Conservation (phyloP, 2,888 invertebrate genomes). For the Malthinus seriepunctatus region DNA sequence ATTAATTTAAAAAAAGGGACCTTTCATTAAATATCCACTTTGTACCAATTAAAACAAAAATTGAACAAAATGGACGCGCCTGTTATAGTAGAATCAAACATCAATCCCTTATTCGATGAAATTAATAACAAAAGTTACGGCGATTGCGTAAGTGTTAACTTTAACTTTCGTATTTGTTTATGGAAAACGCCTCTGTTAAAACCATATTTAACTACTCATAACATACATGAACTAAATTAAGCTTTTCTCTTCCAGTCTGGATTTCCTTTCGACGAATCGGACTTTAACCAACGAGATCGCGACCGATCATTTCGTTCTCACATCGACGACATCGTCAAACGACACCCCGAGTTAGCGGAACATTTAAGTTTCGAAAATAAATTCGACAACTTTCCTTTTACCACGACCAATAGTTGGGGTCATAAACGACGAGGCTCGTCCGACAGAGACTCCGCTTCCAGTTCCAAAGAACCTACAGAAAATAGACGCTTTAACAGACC, state of each 20-base stretch:
- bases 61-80: slow-evolving; percentile 12
- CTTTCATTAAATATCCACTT: neutral
- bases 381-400: slow-evolving; percentile 42
- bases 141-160: neutral
- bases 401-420: slow-evolving; percentile 52
- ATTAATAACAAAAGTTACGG: slow-evolving; percentile 2
- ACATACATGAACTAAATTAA: neutral
- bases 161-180: neutral
- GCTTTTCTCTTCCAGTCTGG: slow-evolving; percentile 57
- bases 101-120: slow-evolving; percentile 1
- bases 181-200: neutral
- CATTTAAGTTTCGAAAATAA: slow-evolving; percentile 56
- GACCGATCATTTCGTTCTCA: slow-evolving; percentile 56
- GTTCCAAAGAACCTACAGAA: slow-evolving; percentile 52
- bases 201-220: neutral
- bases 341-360: slow-evolving; percentile 77
- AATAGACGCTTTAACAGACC: slow-evolving; percentile 55
- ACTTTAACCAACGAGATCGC: slow-evolving; percentile 35
- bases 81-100: slow-evolving; percentile 10
- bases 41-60: slow-evolving; percentile 1
- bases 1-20: too few species aligned
- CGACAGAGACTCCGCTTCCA: slow-evolving; percentile 56
- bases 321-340: slow-evolving; percentile 70
- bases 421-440: slow-evolving; percentile 51
- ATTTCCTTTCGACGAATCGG: slow-evolving; percentile 69